These are phyloP conservation scores for Strigops habroptila DNA, from an alignment of 2,113 vertebrate species.

Conservation along the genomic window DNA sequence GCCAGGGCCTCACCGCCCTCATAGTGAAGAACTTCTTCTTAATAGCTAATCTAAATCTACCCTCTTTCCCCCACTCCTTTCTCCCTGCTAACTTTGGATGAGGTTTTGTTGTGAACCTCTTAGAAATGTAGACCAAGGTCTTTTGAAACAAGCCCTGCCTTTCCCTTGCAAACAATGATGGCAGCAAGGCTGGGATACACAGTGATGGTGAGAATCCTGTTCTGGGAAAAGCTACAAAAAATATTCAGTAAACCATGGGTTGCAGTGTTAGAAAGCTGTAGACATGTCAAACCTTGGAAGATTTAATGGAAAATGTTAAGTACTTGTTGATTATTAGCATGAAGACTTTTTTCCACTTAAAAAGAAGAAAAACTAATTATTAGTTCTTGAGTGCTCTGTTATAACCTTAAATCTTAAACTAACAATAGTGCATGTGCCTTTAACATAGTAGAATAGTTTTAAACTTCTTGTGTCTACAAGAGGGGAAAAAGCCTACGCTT, in stretches of 20 bases:
- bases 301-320: slow-evolving; percentile 1
- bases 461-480: not conserved
- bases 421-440: too few species aligned
- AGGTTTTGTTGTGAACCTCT: not conserved
- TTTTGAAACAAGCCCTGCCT: not conserved
- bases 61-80: not conserved
- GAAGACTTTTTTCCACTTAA: not conserved
- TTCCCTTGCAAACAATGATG: not conserved
- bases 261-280: not conserved
- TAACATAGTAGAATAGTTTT: too few species aligned
- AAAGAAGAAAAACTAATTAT: slow-evolving; percentile 35
- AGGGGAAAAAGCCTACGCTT: not conserved
- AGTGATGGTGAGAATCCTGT: not conserved
- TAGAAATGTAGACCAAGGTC: not conserved
- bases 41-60: not conserved
- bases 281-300: not conserved
- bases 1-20: not conserved
- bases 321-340: slow-evolving; percentile 32
- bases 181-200: not conserved
- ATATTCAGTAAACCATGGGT: not conserved
- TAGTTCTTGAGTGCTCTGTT: slow-evolving; percentile 26
- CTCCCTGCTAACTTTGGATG: not conserved
- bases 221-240: not conserved
- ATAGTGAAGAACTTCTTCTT: not conserved
- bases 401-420: too few species aligned